Evolutionary conservation across 2,797 vertebrate genomes (phyloP).

Genomic region (Sciaenops ocellatus): DNA sequence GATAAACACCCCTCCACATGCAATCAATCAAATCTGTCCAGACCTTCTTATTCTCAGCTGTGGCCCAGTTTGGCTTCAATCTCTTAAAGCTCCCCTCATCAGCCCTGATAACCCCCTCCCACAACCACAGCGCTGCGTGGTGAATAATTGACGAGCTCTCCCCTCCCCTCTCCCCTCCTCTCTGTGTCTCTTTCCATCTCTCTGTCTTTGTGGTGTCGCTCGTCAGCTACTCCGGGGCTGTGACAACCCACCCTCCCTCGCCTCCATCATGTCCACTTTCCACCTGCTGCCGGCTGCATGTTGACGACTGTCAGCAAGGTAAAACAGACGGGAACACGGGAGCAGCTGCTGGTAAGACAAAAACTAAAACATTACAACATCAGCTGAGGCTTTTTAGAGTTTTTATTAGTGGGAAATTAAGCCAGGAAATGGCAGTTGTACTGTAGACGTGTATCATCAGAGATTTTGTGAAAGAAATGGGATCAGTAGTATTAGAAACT

Average conservation of each 20-base stretch:
- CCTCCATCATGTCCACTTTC: slow-evolving; percentile 45
- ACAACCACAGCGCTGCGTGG: slow-evolving; percentile 13
- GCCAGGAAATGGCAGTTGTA: background rate
- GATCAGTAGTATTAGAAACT: background rate
- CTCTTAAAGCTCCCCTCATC: slow-evolving; percentile 48
- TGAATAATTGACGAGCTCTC: slow-evolving; percentile 81
- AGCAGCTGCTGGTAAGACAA: slow-evolving; percentile 63
- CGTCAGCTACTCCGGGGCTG: slow-evolving; percentile 34
- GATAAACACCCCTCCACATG: slow-evolving; percentile 36
- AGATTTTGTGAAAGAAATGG: background rate
- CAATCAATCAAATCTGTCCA: slow-evolving; percentile 56
- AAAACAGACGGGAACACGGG: slow-evolving; percentile 21
- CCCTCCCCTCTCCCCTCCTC: slow-evolving; percentile 9
- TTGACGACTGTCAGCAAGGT: slow-evolving; percentile 37
- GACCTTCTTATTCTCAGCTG: slow-evolving; percentile 57
- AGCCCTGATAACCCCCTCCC: slow-evolving; percentile 15
- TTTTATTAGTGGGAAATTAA: background rate
- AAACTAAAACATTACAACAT: background rate
- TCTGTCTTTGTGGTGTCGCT: slow-evolving; percentile 61
- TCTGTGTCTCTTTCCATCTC: slow-evolving; percentile 66
- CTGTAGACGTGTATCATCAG: too few species aligned
- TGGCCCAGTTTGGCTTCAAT: slow-evolving; percentile 71
- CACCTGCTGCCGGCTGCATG: slow-evolving; percentile 52
- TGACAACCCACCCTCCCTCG: slow-evolving; percentile 36
- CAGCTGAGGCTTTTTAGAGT: background rate